phyloP scores from a whole-genome alignment of 2,797 vertebrate species.

The Catamblyrhynchus diadema region DNA sequence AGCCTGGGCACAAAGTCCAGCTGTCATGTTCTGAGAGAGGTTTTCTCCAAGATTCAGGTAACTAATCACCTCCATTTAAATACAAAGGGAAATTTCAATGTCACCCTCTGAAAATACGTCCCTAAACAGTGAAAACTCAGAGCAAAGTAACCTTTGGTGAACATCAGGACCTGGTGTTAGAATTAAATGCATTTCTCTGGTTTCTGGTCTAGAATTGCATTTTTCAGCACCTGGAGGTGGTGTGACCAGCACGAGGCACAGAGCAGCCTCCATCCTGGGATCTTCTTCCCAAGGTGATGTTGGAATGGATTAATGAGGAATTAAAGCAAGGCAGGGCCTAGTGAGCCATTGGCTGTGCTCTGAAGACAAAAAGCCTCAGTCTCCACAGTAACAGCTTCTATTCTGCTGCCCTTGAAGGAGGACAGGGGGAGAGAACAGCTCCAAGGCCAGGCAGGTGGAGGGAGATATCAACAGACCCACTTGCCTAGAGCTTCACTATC shows the following conservation, averaged over 20 bases:
- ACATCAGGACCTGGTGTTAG: not conserved
- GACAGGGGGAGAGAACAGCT: not conserved
- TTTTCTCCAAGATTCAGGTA: not conserved
- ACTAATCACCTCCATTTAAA: not conserved
- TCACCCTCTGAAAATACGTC: not conserved
- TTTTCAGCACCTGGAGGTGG: not conserved
- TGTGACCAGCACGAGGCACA: not conserved
- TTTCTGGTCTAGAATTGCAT: not conserved
- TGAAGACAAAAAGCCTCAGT: not conserved
- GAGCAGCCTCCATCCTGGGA: not conserved
- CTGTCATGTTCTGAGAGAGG: fast-evolving
- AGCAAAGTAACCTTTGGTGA: not conserved
- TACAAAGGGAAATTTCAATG: not conserved
- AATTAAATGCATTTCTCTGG: not conserved
- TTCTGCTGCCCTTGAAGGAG: not conserved
- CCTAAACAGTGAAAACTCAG: not conserved
- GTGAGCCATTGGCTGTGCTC: not conserved
- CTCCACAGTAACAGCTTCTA: not conserved
- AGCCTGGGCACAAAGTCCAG: not conserved
- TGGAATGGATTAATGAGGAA: not conserved
- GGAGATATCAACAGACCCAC: not conserved
- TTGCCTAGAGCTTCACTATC: not conserved
- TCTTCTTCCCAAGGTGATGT: not conserved
- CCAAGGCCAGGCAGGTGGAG: not conserved
- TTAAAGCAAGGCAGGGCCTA: not conserved